Conservation (phyloP, 2,888 invertebrate genomes). For the Pycnomerus fuliginosus region DNA sequence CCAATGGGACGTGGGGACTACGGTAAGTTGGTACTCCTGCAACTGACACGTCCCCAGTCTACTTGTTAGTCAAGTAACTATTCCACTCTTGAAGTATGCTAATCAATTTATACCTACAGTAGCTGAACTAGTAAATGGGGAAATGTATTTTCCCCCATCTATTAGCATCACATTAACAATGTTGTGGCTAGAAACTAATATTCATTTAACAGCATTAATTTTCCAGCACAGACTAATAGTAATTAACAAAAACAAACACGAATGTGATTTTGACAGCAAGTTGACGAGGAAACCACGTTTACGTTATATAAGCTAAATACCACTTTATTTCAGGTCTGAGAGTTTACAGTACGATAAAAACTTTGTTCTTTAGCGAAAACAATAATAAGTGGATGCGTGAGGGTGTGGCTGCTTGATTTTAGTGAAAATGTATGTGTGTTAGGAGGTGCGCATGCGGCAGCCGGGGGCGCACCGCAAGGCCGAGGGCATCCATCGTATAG, state of each 20-base stretch:
- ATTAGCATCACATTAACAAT: too few species aligned
- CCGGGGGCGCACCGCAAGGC: constrained; percentile 51
- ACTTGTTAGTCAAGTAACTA: constrained; percentile 53
- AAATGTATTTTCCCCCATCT: too few species aligned
- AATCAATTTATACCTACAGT: too few species aligned
- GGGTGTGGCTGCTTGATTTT: background rate
- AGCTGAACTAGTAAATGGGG: too few species aligned
- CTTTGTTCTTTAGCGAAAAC: constrained; percentile 6
- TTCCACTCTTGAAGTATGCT: too few species aligned
- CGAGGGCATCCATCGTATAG: constrained; percentile 46
- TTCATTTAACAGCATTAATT: constrained; percentile 27
- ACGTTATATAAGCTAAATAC: constrained; percentile 16
- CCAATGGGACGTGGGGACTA: constrained; percentile 85
- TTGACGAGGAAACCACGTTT: constrained; percentile 34
- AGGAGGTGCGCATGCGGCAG: constrained; percentile 25
- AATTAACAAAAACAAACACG: constrained; percentile 30
- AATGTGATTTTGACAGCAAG: constrained; percentile 33
- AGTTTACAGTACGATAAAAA: constrained; percentile 15
- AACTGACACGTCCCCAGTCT: constrained; percentile 41
- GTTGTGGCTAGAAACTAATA: too few species aligned
- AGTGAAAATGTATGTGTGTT: background rate
- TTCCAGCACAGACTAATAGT: too few species aligned
- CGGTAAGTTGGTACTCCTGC: constrained; percentile 69
- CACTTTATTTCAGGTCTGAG: constrained; percentile 37
- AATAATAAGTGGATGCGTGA: constrained; percentile 14